Evolutionary conservation across 23 tunicate species (phyloP).

Genomic region (Aplidium turbinatum): DNA sequence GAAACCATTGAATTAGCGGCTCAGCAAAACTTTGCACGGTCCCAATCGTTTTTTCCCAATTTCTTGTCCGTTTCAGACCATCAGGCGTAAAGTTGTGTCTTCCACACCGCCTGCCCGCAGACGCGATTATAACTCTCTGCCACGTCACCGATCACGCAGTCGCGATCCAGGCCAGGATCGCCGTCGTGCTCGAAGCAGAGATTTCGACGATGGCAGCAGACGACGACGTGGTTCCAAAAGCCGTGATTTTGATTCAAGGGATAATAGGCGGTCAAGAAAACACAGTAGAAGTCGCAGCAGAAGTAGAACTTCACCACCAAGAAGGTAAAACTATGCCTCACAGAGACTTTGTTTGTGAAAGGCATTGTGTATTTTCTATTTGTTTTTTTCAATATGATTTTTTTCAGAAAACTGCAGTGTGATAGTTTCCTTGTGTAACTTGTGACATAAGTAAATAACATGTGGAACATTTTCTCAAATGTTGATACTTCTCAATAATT

Average conservation of each 20-base stretch:
- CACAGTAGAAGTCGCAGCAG: slow-evolving; percentile 39
- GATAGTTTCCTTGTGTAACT: no score
- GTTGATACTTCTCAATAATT: no score
- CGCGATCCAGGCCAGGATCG: slow-evolving; percentile 61
- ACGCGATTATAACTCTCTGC: slow-evolving; percentile 65
- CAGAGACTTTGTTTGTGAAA: not conserved
- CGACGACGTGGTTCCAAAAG: slow-evolving; percentile 40
- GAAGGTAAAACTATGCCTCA: slow-evolving; percentile 31
- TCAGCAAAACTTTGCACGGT: no score
- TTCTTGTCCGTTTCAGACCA: slow-evolving; percentile 59
- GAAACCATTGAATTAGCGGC: no score
- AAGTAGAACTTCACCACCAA: slow-evolving; percentile 57
- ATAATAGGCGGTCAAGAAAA: no score
- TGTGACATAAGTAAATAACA: no score
- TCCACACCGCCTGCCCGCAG: slow-evolving; percentile 81
- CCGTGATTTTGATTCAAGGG: no score
- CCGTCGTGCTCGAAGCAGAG: slow-evolving; percentile 52
- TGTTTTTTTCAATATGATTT: not conserved
- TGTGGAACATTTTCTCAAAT: no score
- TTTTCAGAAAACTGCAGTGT: no score
- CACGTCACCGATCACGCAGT: slow-evolving; percentile 55
- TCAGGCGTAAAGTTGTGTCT: slow-evolving; percentile 84
- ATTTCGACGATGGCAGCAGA: slow-evolving; percentile 28
- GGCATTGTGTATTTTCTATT: not conserved
- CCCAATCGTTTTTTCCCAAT: no score